Base-by-base conservation (phyloP, 2,888 invertebrate genomes). In the Pollenia labialis region DNA sequence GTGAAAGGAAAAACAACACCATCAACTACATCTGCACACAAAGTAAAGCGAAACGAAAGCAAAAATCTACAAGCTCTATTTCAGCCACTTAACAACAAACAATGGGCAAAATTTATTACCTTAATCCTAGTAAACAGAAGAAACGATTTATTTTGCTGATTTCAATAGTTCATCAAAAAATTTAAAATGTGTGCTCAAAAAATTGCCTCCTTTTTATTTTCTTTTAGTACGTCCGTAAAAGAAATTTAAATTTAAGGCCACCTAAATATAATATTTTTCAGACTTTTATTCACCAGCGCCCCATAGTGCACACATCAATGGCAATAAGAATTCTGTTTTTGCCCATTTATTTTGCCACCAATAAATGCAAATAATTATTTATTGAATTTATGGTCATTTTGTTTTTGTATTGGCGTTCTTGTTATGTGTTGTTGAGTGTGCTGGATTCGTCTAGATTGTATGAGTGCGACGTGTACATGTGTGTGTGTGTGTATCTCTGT, bases 321-420 rank as follows among this genome's bases (percentile, higher is more conserved):
- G 7, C 69, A 64, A 54, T n/a, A 54, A 42, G 71, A 77, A 66
- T 44, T 77, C 32, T 14, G 40, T 18, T 79, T 79, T 66, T 74
- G 58, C 68, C 69, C 68, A 81, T 83, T 87, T 84, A 74, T 74
- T 84, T 56, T 85, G 71, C 86, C 71, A 83, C 74, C 83, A 87
- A 87, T 89, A 87, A 88, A 88, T 87, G 91, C 89, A 90, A 88
- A 90, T 91, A 91, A 92, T 91, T 91, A 92, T 91, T 91, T 91
- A 91, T 91, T 91, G 91, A 91, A 90, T 91, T 91, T 89, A 90
- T 92, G 89, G 88, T 89, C 89, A 87, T 85, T 72, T 87, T 88
- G 89, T 88, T 90, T 88, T 89, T 69, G 88, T 18, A 46, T 56
- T 68, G 77, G 60, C 56, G 60, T 56, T 62, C 11, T 77, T 71